Conservation (phyloP, 2,888 invertebrate genomes). For the Dynastes hyllus region DNA sequence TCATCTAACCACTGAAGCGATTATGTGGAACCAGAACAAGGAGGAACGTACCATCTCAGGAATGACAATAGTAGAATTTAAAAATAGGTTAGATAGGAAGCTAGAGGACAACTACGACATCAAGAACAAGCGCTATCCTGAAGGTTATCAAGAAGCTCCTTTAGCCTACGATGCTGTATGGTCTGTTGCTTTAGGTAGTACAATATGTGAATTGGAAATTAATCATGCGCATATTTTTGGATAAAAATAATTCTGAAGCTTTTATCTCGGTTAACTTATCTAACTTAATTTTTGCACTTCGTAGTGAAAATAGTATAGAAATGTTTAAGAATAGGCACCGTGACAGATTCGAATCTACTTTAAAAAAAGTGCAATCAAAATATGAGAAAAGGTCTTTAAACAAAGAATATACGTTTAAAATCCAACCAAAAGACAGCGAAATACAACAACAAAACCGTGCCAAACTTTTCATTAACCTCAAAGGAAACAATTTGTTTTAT, state of each 20-base stretch:
- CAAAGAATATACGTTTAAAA: too few species aligned
- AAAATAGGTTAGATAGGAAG: constrained; percentile 86
- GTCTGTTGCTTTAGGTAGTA: constrained; percentile 93
- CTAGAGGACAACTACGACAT: constrained; percentile 89
- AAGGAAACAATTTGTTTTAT: too few species aligned
- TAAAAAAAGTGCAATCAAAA: too few species aligned
- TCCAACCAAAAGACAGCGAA: not conserved
- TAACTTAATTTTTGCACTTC: too few species aligned
- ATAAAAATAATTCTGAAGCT: too few species aligned
- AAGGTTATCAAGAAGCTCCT: constrained; percentile 98
- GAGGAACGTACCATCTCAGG: constrained; percentile 95
- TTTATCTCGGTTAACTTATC: too few species aligned
- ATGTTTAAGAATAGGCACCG: too few species aligned
- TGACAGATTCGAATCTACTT: too few species aligned
- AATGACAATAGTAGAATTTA: constrained; percentile 95
- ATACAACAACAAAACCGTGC: constrained; percentile 2
- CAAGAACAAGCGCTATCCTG: constrained; percentile 89
- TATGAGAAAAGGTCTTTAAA: not conserved
- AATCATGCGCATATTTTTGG: too few species aligned
- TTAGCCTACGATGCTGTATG: constrained; percentile 99
- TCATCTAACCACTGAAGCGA: constrained; percentile 97
- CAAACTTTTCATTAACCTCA: too few species aligned
- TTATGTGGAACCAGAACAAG: constrained; percentile 97
- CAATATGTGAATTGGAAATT: too few species aligned
- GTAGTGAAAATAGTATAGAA: too few species aligned